Base-by-base conservation (phyloP, 2,888 invertebrate species). In the Zhuqinia jingwanae region DNA sequence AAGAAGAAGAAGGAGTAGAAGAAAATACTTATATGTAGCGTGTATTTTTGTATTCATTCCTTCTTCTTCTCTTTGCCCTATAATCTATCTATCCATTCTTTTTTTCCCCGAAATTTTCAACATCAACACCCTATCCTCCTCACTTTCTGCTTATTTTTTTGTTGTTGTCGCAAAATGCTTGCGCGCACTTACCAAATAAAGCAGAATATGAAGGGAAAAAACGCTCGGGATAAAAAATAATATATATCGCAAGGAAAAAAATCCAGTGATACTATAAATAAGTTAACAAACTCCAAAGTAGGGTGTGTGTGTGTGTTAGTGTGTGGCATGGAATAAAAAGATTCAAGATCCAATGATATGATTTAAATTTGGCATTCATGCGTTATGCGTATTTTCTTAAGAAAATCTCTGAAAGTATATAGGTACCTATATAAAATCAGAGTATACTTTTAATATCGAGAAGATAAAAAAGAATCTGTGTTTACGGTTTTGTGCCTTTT, bases 401-500 rank as follows among this genome's bases (percentile, higher is more conserved):
- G 42, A 70, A 42, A 25, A 75, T 25, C 68, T 68, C 8, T n/a
- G 15, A 27, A 15, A 15, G 15, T 11, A 25, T 15, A 30, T 30
- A 27, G 22, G n/a, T n/a, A n/a, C n/a, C n/a, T n/a, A n/a, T n/a
- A n/a, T n/a, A n/a, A n/a, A n/a, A n/a, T n/a, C n/a, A n/a, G n/a
- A n/a, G n/a, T n/a, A n/a, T n/a, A 30, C 2, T 30, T 60, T 60
- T 60, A 53, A 15, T 60, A 30, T 30, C 27, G 15, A 20, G 5
- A 58, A 60, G 30, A 60, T 6, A 60, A 60, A 60, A 17, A 53
- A 53, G 20, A 53, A 53, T 53, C 70, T 22, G 0, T 53, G 27
- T 27, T n/a, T 53, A 73, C 68, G 45, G 56, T 76, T 27, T 58
- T 56, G 22, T 22, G 68, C 81, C 42, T 65, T 53, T 80, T 53